Percentiles rank a stretch among this genome's conserved stretches.
These are phyloP conservation scores for Ditula angustiorana DNA, from an alignment of 2,888 invertebrate genomes.

Conservation along the genomic window DNA sequence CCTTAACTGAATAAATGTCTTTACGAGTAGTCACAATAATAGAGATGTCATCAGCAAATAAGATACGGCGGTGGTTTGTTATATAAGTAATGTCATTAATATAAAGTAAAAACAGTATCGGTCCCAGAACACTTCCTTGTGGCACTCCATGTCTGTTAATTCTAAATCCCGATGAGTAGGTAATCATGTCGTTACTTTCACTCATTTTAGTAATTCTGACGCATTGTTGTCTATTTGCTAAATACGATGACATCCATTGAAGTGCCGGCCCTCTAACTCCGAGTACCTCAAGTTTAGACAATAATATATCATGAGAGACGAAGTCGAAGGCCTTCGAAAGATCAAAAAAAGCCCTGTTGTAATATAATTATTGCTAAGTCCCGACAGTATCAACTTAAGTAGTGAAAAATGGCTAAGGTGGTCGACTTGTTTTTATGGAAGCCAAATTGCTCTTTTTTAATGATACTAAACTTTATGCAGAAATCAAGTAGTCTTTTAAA, in stretches of 20 bases:
- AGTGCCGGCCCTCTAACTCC: background rate
- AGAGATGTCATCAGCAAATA: background rate
- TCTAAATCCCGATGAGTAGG: background rate
- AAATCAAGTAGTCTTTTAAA: too few relatives aligned
- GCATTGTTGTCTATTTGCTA: background rate
- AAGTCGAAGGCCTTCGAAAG: background rate
- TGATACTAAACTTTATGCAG: too few relatives aligned
- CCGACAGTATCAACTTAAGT: too few relatives aligned
- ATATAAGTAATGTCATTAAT: background rate
- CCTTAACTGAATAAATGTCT: background rate
- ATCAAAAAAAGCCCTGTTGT: background rate
- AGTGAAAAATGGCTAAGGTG: too few relatives aligned
- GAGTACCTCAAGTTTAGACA: background rate
- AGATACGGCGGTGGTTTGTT: background rate
- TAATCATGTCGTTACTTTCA: background rate
- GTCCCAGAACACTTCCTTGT: background rate
- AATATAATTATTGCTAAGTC: too few relatives aligned
- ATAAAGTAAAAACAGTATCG: background rate
- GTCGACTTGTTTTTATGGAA: too few relatives aligned
- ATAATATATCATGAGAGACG: background rate
- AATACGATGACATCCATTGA: slow-evolving; percentile 5
- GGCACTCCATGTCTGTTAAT: background rate
- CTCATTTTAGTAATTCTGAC: too few relatives aligned
- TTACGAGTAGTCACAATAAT: too few relatives aligned
- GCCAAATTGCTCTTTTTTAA: too few relatives aligned